A percentile compares a stretch with the other conserved stretches of the same genome.
Evolutionary conservation across 2,797 vertebrate genomes (phyloP).

Genomic region (Pelodytes ibericus): DNA sequence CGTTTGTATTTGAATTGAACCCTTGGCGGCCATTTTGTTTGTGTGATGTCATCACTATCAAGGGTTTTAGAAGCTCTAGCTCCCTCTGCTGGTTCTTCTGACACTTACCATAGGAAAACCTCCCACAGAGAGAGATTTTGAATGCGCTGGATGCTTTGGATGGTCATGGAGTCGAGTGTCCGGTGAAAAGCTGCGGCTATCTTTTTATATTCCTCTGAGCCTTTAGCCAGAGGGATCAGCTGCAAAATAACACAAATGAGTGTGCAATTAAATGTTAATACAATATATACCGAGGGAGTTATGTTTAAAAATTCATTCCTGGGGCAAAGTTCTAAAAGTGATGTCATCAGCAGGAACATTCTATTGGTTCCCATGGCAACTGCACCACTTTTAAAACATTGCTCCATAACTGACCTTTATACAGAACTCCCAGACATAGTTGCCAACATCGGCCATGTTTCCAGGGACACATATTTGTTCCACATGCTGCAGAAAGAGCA

Average conservation of each 20-base stretch:
- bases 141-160: constrained; percentile 77
- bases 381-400: too few species aligned
- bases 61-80: background rate
- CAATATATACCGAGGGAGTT: too few species aligned
- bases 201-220: constrained; percentile 73
- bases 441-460: too few species aligned
- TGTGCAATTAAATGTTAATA: too few species aligned
- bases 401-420: too few species aligned
- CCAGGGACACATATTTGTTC: too few species aligned
- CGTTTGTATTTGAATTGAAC: background rate
- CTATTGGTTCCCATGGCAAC: too few species aligned
- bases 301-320: too few species aligned
- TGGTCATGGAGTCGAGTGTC: constrained; percentile 73
- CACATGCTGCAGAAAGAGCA: too few species aligned
- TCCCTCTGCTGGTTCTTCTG: background rate
- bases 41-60: background rate
- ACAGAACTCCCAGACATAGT: too few species aligned
- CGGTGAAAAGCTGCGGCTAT: constrained; percentile 75
- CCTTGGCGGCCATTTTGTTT: constrained; percentile 2
- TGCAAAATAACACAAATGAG: constrained; percentile 59
- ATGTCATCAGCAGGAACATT: too few species aligned
- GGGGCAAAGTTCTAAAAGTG: too few species aligned
- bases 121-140: constrained; percentile 85
- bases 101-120: constrained; percentile 82
- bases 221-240: constrained; percentile 70